Evolutionary conservation across 2,888 invertebrate species (phyloP), one percentile per base, ranked within the genome.

Genomic region (Sphaeridia pumilis): DNA sequence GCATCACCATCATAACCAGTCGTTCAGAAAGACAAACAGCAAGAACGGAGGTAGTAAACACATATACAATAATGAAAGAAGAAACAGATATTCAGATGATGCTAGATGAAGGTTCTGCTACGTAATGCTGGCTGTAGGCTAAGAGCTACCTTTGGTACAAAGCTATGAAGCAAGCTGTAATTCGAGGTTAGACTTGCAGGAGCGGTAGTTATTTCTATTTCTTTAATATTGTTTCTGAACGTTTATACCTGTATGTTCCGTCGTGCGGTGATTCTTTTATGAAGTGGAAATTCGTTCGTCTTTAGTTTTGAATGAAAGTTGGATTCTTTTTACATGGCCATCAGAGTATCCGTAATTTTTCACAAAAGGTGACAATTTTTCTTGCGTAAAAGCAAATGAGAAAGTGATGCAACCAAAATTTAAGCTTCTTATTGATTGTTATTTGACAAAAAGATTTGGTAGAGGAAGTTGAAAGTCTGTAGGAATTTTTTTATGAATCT

Each of bases 221-320:
- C 36, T 38, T 25, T 26, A 36, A 36, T n/a, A 24, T n/a, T n/a
- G n/a, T 31, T 45, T 31, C 7, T 27, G 49, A 42, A 41, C 49
- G 49, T 49, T 49, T 41, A 49, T 49, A 49, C 24, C 31, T 26
- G 28, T 27, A 42, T 49, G 42, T 27, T n/a, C n/a, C n/a, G n/a
- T n/a, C n/a, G n/a, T n/a, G n/a, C n/a, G n/a, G n/a, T n/a, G n/a
- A 49, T 49, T 25, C 31, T 49, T 49, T 49, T 49, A 38, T 49
- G 41, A 34, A 42, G 41, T 28, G 28, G 41, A 38, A 49, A 43
- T 36, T 42, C 42, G 3, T 49, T 41, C 38, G 41, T 49, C 49
- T 41, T 49, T 49, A 49, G 43, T 41, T 20, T 49, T 49, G 42
- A 43, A 31, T 42, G 43, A 49, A 49, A 49, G 35, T 46, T 17